Evolutionary conservation across 2,113 vertebrate genomes (phyloP).

Genomic region (Copsychus sechellarum): DNA sequence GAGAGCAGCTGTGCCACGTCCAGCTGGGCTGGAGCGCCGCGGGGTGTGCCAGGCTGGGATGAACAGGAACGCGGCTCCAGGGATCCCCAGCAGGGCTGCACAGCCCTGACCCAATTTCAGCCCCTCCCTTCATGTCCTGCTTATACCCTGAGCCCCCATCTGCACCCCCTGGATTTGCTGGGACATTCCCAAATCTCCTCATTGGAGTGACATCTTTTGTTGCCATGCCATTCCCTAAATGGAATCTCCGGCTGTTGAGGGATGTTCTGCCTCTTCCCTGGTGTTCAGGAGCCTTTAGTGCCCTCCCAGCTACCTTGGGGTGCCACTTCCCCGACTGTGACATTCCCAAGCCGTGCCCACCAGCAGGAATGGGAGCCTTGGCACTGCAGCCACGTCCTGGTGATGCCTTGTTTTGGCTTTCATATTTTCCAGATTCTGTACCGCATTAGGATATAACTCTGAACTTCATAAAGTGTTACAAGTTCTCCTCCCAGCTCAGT

Average conservation of each 20-base stretch:
- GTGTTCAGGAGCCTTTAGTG: neutral
- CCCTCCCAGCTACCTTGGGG: neutral
- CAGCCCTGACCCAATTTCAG: neutral
- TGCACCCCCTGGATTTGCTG: neutral
- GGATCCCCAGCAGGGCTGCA: neutral
- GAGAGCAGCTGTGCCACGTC: conserved; percentile 18
- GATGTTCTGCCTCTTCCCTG: neutral
- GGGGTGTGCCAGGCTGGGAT: neutral
- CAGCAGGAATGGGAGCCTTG: neutral
- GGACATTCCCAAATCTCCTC: neutral
- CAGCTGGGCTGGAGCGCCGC: neutral
- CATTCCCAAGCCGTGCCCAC: neutral
- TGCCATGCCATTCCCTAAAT: neutral
- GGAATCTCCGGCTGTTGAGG: neutral
- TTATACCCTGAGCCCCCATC: neutral
- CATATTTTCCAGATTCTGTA: too few relatives aligned
- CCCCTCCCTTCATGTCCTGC: neutral
- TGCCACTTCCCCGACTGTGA: neutral
- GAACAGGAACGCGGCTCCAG: neutral
- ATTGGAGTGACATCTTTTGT: neutral
- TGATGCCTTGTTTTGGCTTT: too few relatives aligned
- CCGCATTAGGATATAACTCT: too few relatives aligned
- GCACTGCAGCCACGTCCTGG: too few relatives aligned
- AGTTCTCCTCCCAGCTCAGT: too few relatives aligned
- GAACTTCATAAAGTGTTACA: too few relatives aligned